Conservation (phyloP, 2,888 invertebrate species). For the Mythimna lalbum region DNA sequence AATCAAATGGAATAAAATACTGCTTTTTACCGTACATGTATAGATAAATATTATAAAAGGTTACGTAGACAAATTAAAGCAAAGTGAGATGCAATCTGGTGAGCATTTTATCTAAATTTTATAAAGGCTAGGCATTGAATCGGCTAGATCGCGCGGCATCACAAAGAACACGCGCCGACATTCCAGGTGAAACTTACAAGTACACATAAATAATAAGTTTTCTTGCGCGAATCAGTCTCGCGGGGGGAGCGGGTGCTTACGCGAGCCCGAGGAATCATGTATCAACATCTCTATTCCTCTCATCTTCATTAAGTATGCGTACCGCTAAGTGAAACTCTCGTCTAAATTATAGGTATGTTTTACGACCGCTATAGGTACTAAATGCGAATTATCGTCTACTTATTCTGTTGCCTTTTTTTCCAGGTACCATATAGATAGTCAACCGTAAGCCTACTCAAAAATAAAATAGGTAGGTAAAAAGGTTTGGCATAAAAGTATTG, state of each 20-base stretch:
- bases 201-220: constrained; percentile 11
- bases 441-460: neutral
- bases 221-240: neutral
- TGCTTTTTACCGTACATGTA: neutral
- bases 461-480: constrained; percentile 2
- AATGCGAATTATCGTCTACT: neutral
- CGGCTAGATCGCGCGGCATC: neutral
- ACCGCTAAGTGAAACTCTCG: constrained; percentile 10
- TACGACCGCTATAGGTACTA: neutral
- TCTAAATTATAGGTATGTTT: neutral
- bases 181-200: constrained; percentile 1
- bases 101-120: neutral
- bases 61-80: neutral
- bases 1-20: neutral
- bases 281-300: constrained; percentile 9
- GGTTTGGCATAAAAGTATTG: constrained; percentile 17
- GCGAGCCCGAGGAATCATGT: neutral
- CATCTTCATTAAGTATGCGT: constrained; percentile 28
- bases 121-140: constrained; percentile 4
- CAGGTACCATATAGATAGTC: neutral
- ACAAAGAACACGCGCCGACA: neutral
- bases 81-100: neutral
- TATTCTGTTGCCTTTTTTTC: neutral
- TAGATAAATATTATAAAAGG: neutral
- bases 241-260: neutral